Conservation (phyloP, 2,113 vertebrate species). For the Pholis gunnellus region DNA sequence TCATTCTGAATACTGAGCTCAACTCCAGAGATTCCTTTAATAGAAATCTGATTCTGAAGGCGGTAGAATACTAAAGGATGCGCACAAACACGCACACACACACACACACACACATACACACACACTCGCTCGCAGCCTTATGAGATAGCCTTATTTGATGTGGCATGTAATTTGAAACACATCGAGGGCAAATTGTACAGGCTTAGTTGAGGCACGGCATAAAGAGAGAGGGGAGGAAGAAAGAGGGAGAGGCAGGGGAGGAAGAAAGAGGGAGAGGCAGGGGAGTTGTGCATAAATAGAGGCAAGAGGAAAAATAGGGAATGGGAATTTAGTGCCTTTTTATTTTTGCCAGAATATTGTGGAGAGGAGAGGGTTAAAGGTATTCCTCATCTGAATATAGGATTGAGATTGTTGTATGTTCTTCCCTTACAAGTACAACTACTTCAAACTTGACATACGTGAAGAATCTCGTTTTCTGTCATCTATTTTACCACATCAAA, state of each 20-base stretch:
- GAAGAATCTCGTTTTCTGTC: background rate
- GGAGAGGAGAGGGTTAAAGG: background rate
- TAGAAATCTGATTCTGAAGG: constrained; percentile 59
- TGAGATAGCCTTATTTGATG: constrained; percentile 69
- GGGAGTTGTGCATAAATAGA: constrained; percentile 1
- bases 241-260: background rate
- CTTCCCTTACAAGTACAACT: background rate
- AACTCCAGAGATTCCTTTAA: constrained; percentile 60
- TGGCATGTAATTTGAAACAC: constrained; percentile 76
- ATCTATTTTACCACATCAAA: background rate
- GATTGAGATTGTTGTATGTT: background rate
- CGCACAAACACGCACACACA: constrained; percentile 35
- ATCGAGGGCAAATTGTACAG: constrained; percentile 59
- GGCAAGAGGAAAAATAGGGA: background rate
- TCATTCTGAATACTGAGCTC: constrained; percentile 71
- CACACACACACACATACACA: background rate
- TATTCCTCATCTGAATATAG: background rate
- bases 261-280: background rate
- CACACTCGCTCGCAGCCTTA: constrained; percentile 21
- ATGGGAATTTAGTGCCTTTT: constrained; percentile 6
- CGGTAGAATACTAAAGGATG: constrained; percentile 50
- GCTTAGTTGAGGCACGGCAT: constrained; percentile 28
- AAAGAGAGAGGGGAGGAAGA: background rate
- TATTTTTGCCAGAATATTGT: constrained; percentile 12
- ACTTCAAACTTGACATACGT: background rate